These are phyloP conservation scores for Zoanthus sociatus DNA, from an alignment of 92 coral and sea anemone genomes.

Conservation along the genomic window DNA sequence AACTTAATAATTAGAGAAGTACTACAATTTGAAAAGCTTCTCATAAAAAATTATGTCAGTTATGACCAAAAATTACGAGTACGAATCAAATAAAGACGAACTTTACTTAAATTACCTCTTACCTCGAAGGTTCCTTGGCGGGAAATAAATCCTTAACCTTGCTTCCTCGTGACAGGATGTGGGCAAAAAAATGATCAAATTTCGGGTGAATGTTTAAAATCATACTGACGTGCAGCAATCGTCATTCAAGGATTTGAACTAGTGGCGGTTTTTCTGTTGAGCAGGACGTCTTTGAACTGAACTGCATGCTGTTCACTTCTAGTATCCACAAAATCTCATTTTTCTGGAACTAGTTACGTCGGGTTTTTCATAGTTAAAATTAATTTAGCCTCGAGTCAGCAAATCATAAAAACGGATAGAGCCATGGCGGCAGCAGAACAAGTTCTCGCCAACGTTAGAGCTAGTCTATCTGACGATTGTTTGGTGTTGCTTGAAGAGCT, in stretches of 20 bases:
- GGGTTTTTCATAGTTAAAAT: background rate
- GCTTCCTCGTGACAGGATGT: no score
- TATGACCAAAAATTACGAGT: no score
- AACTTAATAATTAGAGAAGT: no score
- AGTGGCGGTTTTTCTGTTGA: slow-evolving; percentile 26
- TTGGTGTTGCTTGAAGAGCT: slow-evolving; percentile 43
- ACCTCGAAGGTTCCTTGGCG: no score
- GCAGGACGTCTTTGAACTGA: background rate
- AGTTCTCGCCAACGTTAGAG: slow-evolving; percentile 27
- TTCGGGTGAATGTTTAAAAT: no score
- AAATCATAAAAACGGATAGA: background rate
- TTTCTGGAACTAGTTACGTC: background rate
- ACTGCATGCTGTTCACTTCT: background rate
- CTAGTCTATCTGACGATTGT: slow-evolving; percentile 36
- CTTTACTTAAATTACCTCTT: no score
- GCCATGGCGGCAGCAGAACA: slow-evolving; percentile 23
- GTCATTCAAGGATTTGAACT: background rate
- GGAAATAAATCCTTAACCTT: no score
- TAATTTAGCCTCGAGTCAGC: slow-evolving; percentile 18
- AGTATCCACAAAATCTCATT: background rate
- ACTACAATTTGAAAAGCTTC: no score
- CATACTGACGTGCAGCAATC: no score
- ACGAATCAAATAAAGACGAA: no score
- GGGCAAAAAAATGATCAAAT: no score
- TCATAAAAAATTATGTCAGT: no score